Conservation (phyloP, 2,113 vertebrate genomes). For the Rissa tridactyla region DNA sequence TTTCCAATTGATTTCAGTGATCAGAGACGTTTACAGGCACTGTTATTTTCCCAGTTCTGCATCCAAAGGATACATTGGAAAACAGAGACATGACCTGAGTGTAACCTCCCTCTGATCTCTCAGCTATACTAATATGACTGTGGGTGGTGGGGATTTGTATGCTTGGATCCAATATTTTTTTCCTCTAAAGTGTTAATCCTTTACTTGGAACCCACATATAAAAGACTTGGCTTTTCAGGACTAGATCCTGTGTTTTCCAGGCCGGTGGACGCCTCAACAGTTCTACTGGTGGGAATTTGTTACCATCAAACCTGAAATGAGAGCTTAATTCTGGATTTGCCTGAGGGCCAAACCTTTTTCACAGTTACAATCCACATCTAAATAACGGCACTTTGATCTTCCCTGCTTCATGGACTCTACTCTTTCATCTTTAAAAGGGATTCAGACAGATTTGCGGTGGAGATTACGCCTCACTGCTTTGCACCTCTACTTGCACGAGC, state of each 20-base stretch:
- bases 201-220: background rate
- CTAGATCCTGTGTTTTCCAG: background rate
- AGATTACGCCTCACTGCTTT: background rate
- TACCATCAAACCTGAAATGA: background rate
- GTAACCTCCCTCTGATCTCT: background rate
- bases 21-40: background rate
- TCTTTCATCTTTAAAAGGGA: background rate
- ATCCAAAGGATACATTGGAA: background rate
- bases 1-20: background rate
- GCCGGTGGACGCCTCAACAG: background rate
- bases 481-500: background rate
- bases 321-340: constrained; percentile 27
- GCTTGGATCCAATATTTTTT: background rate
- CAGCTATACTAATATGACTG: background rate
- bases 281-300: constrained; percentile 38
- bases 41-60: background rate
- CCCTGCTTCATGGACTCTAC: background rate
- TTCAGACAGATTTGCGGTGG: background rate
- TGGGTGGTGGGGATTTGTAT: background rate
- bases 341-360: background rate
- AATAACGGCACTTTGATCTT: constrained; percentile 31
- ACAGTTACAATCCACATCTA: background rate
- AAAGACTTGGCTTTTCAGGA: constrained; percentile 7
- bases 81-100: background rate
- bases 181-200: background rate